Percentiles rank a stretch among this genome's conserved stretches.
Evolutionary conservation across 2,797 vertebrate species (phyloP).

Genomic region (Microctenopoma steveboyesi): DNA sequence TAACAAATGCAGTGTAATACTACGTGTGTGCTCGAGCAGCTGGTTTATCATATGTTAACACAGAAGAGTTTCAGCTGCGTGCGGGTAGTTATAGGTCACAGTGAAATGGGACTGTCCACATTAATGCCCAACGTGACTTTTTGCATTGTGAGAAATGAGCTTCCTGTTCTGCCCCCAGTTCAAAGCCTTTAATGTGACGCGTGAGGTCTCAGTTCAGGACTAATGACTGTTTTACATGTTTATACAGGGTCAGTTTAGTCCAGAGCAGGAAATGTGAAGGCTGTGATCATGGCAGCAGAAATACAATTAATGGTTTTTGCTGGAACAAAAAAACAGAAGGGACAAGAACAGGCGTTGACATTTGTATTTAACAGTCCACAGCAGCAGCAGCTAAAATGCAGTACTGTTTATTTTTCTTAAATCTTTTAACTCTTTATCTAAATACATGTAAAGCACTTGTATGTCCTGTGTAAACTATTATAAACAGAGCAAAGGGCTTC

Average conservation of each 20-base stretch:
- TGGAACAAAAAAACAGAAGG: too few species aligned
- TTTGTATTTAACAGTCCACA: neutral
- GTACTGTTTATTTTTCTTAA: too few species aligned
- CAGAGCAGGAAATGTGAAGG: too few species aligned
- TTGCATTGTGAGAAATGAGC: too few species aligned
- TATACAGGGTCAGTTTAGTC: too few species aligned
- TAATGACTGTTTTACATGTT: too few species aligned
- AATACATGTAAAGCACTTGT: constrained; percentile 17
- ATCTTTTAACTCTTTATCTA: neutral
- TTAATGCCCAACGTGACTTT: neutral
- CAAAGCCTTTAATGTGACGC: neutral
- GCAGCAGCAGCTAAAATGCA: constrained; percentile 6
- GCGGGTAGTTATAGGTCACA: neutral
- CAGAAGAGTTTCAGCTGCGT: neutral
- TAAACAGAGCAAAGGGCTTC: constrained; percentile 45
- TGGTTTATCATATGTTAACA: too few species aligned
- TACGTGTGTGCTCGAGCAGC: too few species aligned
- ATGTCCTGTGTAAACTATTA: neutral
- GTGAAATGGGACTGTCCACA: neutral
- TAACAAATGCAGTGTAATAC: neutral
- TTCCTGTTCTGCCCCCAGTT: neutral
- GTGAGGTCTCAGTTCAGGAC: too few species aligned
- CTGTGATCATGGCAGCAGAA: neutral
- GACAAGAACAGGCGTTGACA: neutral
- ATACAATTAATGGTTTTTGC: neutral